Conservation (phyloP, 2,113 vertebrate species). For the Peromyscus californicus region DNA sequence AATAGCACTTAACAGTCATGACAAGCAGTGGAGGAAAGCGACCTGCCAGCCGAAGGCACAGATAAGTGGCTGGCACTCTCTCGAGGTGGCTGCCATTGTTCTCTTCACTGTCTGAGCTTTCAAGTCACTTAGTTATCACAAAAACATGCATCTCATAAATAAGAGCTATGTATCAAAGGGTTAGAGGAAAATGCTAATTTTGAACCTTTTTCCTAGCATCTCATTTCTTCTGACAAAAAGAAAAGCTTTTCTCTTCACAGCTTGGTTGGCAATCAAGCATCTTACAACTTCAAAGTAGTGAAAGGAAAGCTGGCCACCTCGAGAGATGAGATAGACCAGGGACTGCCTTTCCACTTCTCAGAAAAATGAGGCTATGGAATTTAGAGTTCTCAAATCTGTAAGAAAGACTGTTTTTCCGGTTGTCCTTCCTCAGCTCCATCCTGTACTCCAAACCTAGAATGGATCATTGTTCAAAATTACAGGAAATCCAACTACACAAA, state of each 20-base stretch:
- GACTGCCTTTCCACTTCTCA: not conserved
- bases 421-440: not conserved
- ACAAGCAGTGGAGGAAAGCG: not conserved
- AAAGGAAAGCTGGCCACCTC: not conserved
- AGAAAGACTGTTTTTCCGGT: not conserved
- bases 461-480: not conserved
- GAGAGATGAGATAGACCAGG: not conserved
- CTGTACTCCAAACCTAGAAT: not conserved
- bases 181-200: slow-evolving; percentile 34
- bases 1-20: not conserved
- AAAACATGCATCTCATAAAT: not conserved
- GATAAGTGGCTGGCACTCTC: not conserved
- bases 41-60: not conserved
- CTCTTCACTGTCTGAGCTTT: not conserved
- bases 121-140: slow-evolving; percentile 7
- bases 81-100: not conserved
- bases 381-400: not conserved
- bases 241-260: slow-evolving; percentile 15
- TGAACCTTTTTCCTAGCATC: slow-evolving; percentile 37
- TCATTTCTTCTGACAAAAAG: not conserved
- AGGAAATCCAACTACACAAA: not conserved
- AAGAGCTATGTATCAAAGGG: not conserved
- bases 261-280: slow-evolving; percentile 25
- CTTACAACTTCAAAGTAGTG: slow-evolving; percentile 5
- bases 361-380: not conserved